Evolutionary conservation across 1,140 invertebrate genomes (phyloP).

Genomic region (Bactericera cockerelli): DNA sequence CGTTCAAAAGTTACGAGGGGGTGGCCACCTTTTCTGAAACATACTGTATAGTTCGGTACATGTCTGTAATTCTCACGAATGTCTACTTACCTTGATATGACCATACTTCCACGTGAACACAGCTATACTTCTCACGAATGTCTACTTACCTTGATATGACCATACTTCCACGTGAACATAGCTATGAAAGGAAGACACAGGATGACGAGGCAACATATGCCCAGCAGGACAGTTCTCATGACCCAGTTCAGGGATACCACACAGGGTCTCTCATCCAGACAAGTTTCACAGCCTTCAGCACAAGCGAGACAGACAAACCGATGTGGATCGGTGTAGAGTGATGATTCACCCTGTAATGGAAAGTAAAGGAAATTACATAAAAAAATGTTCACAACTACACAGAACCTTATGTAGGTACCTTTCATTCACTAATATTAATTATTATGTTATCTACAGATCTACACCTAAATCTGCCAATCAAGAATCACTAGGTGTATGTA

Average conservation of each 20-base stretch:
- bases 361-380: neutral
- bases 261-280: conserved; percentile 71
- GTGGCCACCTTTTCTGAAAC: too few relatives aligned
- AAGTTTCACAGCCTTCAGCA: conserved; percentile 78
- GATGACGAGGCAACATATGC: conserved; percentile 72
- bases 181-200: conserved; percentile 70
- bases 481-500: too few relatives aligned
- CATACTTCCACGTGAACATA: conserved; percentile 83
- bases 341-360: conserved; percentile 39
- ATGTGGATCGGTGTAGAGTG: conserved; percentile 48
- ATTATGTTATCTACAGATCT: too few relatives aligned
- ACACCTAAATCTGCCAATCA: too few relatives aligned
- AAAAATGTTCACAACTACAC: too few relatives aligned
- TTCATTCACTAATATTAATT: too few relatives aligned
- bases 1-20: too few relatives aligned
- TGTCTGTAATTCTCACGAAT: too few relatives aligned
- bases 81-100: conserved; percentile 76
- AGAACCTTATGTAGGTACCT: too few relatives aligned
- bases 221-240: conserved; percentile 69
- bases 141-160: conserved; percentile 77
- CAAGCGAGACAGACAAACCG: conserved; percentile 76
- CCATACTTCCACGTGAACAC: conserved; percentile 88
- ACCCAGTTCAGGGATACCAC: conserved; percentile 84
- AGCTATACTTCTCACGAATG: too few relatives aligned
- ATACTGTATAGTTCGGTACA: too few relatives aligned